Conservation (phyloP, 1,140 invertebrate species). For the Sweltsa coloradensis region DNA sequence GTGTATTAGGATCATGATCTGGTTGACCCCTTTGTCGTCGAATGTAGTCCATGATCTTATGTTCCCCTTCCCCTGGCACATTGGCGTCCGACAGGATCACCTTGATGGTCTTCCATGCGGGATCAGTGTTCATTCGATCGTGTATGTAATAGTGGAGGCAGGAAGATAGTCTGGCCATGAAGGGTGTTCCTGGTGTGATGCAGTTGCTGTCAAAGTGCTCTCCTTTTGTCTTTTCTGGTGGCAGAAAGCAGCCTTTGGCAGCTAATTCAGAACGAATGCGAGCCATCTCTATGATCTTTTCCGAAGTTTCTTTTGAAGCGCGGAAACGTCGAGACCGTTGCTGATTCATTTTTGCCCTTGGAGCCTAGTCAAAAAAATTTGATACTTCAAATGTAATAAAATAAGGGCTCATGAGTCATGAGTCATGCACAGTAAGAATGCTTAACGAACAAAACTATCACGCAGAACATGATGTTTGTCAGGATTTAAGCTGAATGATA, state of each 20-base stretch:
- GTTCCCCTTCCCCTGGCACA: conserved; percentile 96
- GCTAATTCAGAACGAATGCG: conserved; percentile 62
- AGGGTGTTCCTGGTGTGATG: conserved; percentile 96
- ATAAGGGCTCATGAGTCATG: too few species aligned
- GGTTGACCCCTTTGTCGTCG: conserved; percentile 90
- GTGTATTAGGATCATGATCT: conserved; percentile 94
- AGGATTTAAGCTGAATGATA: too few species aligned
- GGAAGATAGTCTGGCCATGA: conserved; percentile 89
- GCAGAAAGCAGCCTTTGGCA: conserved; percentile 65
- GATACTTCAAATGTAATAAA: not conserved
- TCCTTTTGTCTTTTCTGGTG: conserved; percentile 80
- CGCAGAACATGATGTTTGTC: too few species aligned
- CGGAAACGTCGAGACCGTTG: conserved; percentile 93
- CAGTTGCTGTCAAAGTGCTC: conserved; percentile 98
- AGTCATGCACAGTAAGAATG: too few species aligned
- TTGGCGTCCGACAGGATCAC: conserved; percentile 97
- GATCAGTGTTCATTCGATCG: conserved; percentile 85
- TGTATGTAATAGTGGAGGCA: conserved; percentile 96
- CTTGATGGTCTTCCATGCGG: conserved; percentile 90
- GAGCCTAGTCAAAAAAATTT: conserved; percentile 51
- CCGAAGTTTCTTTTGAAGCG: conserved; percentile 86
- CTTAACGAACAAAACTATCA: too few species aligned
- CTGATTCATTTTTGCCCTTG: conserved; percentile 99
- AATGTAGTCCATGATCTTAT: conserved; percentile 99
- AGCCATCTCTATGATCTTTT: conserved; percentile 80